Evolutionary conservation across 2,888 invertebrate genomes (phyloP).

Genomic region (Helobdella robusta): DNA sequence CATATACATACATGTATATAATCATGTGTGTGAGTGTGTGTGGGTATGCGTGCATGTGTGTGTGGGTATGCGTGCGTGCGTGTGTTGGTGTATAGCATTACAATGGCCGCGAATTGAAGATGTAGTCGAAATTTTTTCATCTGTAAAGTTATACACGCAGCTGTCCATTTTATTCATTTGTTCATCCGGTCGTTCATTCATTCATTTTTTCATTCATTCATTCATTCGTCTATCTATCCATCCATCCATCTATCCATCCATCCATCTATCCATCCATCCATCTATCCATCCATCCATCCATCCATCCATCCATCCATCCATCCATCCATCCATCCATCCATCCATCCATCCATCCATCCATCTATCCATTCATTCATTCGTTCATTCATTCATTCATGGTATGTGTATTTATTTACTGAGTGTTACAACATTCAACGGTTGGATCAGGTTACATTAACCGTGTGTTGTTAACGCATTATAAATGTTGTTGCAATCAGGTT

Average conservation of each 20-base stretch:
- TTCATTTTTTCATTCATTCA: background rate
- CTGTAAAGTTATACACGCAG: too few species aligned
- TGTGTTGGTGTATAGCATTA: too few species aligned
- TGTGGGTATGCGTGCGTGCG: too few species aligned
- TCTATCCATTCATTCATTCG: background rate
- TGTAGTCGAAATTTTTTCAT: too few species aligned
- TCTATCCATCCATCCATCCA: background rate
- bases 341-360: background rate
- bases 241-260: background rate
- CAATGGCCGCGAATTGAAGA: too few species aligned
- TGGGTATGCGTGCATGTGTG: too few species aligned
- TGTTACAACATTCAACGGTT: too few species aligned
- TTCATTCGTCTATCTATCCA: background rate
- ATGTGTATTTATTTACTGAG: constrained; percentile 1
- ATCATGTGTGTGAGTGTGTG: too few species aligned
- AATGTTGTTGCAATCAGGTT: too few species aligned
- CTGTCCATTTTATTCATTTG: background rate
- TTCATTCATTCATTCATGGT: background rate
- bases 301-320: background rate
- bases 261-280: background rate
- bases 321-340: background rate
- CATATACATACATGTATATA: too few species aligned
- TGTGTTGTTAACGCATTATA: too few species aligned
- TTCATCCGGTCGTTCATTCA: background rate
- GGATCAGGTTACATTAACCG: too few species aligned